A percentile compares a stretch with the other conserved stretches of the same genome.
Evolutionary conservation across 1,140 invertebrate genomes (phyloP).

Genomic region (Cyclina sinensis): DNA sequence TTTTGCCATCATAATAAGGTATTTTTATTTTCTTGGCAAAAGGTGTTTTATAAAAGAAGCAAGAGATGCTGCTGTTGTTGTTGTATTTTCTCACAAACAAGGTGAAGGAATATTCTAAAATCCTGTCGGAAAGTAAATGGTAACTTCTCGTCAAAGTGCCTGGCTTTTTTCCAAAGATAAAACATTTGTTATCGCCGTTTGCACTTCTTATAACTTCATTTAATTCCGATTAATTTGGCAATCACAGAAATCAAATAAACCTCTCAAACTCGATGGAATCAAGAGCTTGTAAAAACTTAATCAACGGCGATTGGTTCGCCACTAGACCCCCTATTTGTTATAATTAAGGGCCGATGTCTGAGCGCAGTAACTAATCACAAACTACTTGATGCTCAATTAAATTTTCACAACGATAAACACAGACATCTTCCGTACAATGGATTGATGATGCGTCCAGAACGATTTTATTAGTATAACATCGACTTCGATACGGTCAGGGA

Average conservation of each 20-base stretch:
- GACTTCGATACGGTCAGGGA: conserved; percentile 32
- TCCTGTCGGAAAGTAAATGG: no score
- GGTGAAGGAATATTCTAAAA: no score
- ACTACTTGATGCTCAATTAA: conserved; percentile 34
- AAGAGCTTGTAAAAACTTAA: conserved; percentile 11
- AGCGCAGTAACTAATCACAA: conserved; percentile 7
- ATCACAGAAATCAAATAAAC: conserved; percentile 23
- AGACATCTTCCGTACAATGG: background rate
- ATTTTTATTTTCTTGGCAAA: no score
- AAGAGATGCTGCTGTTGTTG: no score
- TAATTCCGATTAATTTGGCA: conserved; percentile 33
- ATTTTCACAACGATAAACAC: conserved; percentile 21
- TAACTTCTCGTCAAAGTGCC: no score
- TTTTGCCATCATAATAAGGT: no score
- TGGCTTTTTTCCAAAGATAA: background rate
- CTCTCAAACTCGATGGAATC: background rate
- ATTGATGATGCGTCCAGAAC: conserved; percentile 17
- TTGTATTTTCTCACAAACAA: no score
- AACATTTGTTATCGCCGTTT: background rate
- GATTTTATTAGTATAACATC: conserved; percentile 52
- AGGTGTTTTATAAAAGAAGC: no score
- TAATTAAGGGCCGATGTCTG: conserved; percentile 46
- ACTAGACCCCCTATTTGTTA: conserved; percentile 46
- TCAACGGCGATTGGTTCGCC: conserved; percentile 24
- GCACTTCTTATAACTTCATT: conserved; percentile 16